These are phyloP conservation scores for Bombus confusus DNA, from an alignment of 1,140 invertebrate genomes.

Conservation along the genomic window DNA sequence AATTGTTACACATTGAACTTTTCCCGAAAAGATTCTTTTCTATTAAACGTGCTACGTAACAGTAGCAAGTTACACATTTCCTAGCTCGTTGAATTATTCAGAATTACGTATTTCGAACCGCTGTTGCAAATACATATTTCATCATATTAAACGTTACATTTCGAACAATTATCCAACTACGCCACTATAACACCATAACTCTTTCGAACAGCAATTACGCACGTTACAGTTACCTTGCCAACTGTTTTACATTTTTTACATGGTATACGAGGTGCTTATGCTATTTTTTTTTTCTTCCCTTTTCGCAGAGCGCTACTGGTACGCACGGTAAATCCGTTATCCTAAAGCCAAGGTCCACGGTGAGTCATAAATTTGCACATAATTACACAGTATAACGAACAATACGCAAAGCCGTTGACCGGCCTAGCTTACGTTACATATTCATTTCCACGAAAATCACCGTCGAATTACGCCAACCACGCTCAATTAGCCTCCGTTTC, in stretches of 20 bases:
- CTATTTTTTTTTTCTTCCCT: neutral
- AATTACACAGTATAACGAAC: conserved; percentile 20
- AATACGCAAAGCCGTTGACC: conserved; percentile 17
- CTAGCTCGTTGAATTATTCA: neutral
- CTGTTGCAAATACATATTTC: neutral
- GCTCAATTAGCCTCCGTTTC: conserved; percentile 10
- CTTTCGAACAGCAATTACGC: neutral
- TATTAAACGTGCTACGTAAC: neutral
- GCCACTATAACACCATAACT: neutral
- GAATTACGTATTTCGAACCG: neutral
- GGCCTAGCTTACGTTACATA: conserved; percentile 13
- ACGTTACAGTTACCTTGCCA: conserved; percentile 7
- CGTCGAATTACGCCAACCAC: conserved; percentile 1
- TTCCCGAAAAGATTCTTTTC: neutral
- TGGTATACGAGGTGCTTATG: too few species aligned
- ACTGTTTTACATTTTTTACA: neutral
- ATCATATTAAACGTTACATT: neutral
- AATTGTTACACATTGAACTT: neutral
- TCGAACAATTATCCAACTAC: neutral
- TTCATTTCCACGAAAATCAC: conserved; percentile 33
- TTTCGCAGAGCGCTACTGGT: neutral
- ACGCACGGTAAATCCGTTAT: conserved; percentile 22
- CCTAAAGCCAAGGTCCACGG: conserved; percentile 11
- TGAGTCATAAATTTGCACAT: conserved; percentile 34
- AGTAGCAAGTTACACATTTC: neutral